Base-by-base conservation (phyloP, 2,797 vertebrate genomes). In the Zalophus californianus region DNA sequence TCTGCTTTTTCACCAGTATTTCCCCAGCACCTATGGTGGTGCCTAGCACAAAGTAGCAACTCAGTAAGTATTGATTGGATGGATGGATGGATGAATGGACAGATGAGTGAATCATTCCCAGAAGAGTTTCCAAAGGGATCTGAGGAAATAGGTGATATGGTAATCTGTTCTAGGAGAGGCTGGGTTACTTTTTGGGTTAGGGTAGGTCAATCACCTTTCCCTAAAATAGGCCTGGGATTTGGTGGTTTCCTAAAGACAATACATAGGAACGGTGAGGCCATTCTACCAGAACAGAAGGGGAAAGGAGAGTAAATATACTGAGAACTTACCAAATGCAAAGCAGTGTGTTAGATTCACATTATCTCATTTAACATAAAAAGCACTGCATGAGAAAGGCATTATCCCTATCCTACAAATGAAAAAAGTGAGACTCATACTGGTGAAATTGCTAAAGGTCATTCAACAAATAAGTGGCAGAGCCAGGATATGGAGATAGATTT, bases 351-450 rank as follows among this genome's bases (percentile, higher is more conserved):
- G 62, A 62, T 18, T 52, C 25, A 12, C 7, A 11, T 73, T 18
- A 20, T 73, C 48, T 91, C 66, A 88, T n/a, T n/a, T 92, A 60
- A 90, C 35, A 56, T 68, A 58, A 95, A 91, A 88, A 72, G 14
- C 80, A 52, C 62, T 60, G 8, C 32, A 35, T 7, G 56, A 66
- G 38, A 93, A 91, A 93, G 48, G 29, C 96, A 58, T 66, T 23
- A 80, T 11, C 2, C 44, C 50, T 23, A 27, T 38, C 73, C 93
- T 64, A 75, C 41, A 92, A 79, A 70, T n/a, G 11, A 79, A 90
- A 91, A 91, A 68, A 58, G 54, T 58, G 11, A 97, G 82, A 41
- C 9, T 79, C 44, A 70, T 13, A 14, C 14, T 85, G 60, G 41
- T 62, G 62, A 70, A 35, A 58, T 52, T 87, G 70, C 7, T 56